Evolutionary conservation across 2,797 vertebrate species (phyloP).

Genomic region (Thaleichthys pacificus): DNA sequence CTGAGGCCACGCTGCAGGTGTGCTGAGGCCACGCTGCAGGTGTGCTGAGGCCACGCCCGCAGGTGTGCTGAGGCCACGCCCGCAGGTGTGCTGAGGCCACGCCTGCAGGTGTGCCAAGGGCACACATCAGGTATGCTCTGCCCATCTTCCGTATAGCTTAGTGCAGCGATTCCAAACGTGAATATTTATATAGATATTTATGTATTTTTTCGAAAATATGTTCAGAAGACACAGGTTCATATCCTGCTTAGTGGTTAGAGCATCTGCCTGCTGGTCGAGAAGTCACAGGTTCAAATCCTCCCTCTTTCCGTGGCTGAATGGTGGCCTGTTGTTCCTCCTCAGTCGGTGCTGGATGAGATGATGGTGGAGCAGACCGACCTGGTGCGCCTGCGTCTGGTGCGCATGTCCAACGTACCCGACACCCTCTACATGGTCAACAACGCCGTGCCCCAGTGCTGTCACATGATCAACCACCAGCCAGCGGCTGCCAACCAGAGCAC

Average conservation of each 20-base stretch:
- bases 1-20: too few species aligned
- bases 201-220: too few species aligned
- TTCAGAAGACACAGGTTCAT: not conserved
- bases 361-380: slow-evolving; percentile 98
- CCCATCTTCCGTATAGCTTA: too few species aligned
- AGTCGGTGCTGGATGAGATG: slow-evolving; percentile 97
- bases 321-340: slow-evolving; percentile 36
- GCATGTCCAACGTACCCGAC: slow-evolving; percentile 98
- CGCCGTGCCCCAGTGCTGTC: slow-evolving; percentile 95
- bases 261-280: not conserved
- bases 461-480: slow-evolving; percentile 95
- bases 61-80: too few species aligned
- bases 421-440: slow-evolving; percentile 98
- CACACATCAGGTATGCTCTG: too few species aligned
- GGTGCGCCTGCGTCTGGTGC: slow-evolving; percentile 93
- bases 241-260: not conserved
- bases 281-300: not conserved
- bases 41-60: too few species aligned
- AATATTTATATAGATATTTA: too few species aligned
- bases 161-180: too few species aligned
- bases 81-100: too few species aligned
- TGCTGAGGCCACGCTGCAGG: too few species aligned
- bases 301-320: not conserved
- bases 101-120: too few species aligned
- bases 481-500: slow-evolving; percentile 81